Conservation (phyloP, 2,888 invertebrate species). For the Tetragnatha montana region DNA sequence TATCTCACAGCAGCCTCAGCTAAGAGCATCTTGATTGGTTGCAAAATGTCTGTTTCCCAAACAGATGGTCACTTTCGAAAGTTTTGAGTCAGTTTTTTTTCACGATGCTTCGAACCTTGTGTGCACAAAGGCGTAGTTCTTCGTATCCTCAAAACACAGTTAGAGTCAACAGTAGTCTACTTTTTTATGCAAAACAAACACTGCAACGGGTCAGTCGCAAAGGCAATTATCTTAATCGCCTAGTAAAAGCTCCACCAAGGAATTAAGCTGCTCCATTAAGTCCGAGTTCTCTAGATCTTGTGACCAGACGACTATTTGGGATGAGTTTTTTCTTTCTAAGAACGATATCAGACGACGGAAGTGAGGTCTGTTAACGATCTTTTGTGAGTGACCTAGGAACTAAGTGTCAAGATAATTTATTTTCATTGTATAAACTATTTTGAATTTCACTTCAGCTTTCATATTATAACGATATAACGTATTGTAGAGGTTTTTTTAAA, state of each 20-base stretch:
- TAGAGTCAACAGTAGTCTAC: slow-evolving; percentile 19
- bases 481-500: no score
- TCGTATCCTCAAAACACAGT: slow-evolving; percentile 50
- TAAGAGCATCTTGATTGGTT: neutral
- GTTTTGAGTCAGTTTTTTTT: neutral
- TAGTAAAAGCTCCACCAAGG: slow-evolving; percentile 5
- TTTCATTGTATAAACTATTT: no score
- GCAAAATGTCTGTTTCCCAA: neutral
- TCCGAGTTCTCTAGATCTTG: neutral
- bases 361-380: no score
- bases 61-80: neutral
- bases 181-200: slow-evolving; percentile 47
- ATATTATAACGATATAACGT: no score
- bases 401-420: no score
- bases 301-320: neutral
- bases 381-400: no score
- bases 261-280: slow-evolving; percentile 33
- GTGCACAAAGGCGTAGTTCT: slow-evolving; percentile 36
- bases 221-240: slow-evolving; percentile 43
- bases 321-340: no score
- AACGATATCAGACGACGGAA: no score
- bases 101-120: neutral
- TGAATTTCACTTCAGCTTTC: no score
- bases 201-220: slow-evolving; percentile 23
- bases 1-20: neutral